Evolutionary conservation across 2,888 invertebrate species (phyloP), one percentile per base, ranked within the genome.

Genomic region (Oxyscelio sp.): DNA sequence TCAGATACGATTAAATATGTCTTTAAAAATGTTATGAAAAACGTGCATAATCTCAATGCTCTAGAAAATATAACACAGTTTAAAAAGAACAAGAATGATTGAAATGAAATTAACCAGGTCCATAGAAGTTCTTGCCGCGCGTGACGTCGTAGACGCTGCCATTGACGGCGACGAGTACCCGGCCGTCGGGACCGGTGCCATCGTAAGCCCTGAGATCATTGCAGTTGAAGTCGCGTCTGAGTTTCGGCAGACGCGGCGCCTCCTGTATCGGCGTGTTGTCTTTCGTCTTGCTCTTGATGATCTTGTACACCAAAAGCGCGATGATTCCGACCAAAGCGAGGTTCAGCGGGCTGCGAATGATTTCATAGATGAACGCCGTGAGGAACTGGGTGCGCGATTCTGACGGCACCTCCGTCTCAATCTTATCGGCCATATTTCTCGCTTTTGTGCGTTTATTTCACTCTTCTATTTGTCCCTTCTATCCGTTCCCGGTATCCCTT

Each of bases 121-220:
- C 99, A 94, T 99, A 99, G 94, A 98, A 98, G 86, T 96, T 95
- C 92, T 97, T 97, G 80, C 98, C 98, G 92, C 96, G 96, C 48
- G 99, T 99, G 87, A 97, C 98, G 95, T 99, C 99, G 95, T 98
- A 99, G 65, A 99, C 97, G 95, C 96, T 98, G 24, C 99, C 98
- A 94, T 99, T 99, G 66, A 99, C 98, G 8, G 98, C 99, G 50
- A 99, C 96, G 87, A 99, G 95, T 83, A 99, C 97, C 87, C 99
- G 95, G 24, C 98, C 98, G 92, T 99, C 98, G 31, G 96, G 95
- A 91, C 97, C 97, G 71, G 95, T 97, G 4, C 99, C 99, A 93
- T 99, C 97, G 93, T 96, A 99, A 88, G 97, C 96, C 88, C 96
- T 96, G 87, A 99, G 95, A 94, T 99, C 98, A 89, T 97, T 96